A percentile compares a stretch with the other conserved stretches of the same genome.
phyloP scores from a whole-genome alignment of 2,888 invertebrate genomes.

The Cataglyphis rosenhaueri region DNA sequence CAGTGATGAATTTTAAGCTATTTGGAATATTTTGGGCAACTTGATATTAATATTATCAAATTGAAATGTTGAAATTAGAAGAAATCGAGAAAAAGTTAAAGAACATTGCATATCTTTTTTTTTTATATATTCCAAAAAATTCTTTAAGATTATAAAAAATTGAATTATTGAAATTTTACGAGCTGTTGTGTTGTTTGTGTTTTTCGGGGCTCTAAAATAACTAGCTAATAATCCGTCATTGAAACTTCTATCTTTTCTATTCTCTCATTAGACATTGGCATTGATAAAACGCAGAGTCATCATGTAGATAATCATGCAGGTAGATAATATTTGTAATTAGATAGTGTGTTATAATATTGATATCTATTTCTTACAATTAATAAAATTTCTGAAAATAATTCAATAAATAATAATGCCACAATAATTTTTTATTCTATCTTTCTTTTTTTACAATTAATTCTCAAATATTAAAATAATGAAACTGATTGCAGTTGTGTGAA shows the following conservation, averaged over 20 bases:
- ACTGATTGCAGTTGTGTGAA: neutral
- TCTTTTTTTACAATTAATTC: conserved; percentile 17
- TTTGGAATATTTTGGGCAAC: neutral
- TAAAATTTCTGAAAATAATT: neutral
- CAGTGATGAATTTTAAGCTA: neutral
- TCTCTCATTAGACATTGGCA: neutral
- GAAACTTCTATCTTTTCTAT: neutral
- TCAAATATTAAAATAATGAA: neutral
- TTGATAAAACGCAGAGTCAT: neutral
- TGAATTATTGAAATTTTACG: neutral
- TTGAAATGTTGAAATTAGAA: neutral
- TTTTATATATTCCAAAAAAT: neutral
- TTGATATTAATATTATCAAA: neutral
- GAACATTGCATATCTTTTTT: neutral
- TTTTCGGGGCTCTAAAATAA: neutral
- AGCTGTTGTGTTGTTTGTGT: too few species aligned
- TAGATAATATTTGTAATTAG: neutral
- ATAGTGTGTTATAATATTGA: neutral
- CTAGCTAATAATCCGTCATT: neutral
- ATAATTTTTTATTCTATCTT: conserved; percentile 21
- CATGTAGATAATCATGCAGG: neutral
- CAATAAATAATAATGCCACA: neutral
- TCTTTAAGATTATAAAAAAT: neutral
- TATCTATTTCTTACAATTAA: neutral
- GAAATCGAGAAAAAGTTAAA: neutral